Base-by-base conservation (phyloP, 2,113 vertebrate species). In the Electrona antarctica region DNA sequence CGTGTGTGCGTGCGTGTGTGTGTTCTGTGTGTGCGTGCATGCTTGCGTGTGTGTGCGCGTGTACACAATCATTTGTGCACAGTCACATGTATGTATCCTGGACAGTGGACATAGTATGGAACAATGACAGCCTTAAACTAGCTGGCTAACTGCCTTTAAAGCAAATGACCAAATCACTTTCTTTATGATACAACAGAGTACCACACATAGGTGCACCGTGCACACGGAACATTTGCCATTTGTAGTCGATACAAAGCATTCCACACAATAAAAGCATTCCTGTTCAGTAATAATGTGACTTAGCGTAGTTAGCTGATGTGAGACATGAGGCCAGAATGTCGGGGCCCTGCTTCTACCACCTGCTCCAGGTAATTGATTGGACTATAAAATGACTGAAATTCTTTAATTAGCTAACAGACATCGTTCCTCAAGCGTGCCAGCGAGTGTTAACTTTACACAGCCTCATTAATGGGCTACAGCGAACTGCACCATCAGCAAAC, bases 341-440 rank as follows among this genome's bases (percentile, higher is more conserved):
- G 33, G 76, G 33, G 67, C 73, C 70, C 75, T 64, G 73, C 74
- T 80, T 81, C 85, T 74, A 77, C 71, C 79, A 82, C 78, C 82
- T 88, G 79, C 83, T 85, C 51, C 84, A 86, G 83, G 88, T 93
- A 93, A 91, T 91, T 91, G 91, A 93, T 92, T 90, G 52, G 59
- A 3, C 69, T 74, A 71, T 81, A 91, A 90, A 84, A 71, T 85
- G 91, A 91, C 85, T 90, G 85, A 89, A 81, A 84, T 76, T 90
- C 78, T 91, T 94, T 89, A 93, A 95, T 93, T 91, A 90, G 79
- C 92, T 87, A 88, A 89, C 83, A 74, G 80, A 87, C 74, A 70
- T 78, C 79, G 69, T 78, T 68, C 47, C 77, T 77, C 55, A 50
- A 79, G 81, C 81, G n/a, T 29, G 71, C 73, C 73, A 63, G 70